Evolutionary conservation across 1,140 invertebrate species (phyloP).

Genomic region (Wasmannia auropunctata): DNA sequence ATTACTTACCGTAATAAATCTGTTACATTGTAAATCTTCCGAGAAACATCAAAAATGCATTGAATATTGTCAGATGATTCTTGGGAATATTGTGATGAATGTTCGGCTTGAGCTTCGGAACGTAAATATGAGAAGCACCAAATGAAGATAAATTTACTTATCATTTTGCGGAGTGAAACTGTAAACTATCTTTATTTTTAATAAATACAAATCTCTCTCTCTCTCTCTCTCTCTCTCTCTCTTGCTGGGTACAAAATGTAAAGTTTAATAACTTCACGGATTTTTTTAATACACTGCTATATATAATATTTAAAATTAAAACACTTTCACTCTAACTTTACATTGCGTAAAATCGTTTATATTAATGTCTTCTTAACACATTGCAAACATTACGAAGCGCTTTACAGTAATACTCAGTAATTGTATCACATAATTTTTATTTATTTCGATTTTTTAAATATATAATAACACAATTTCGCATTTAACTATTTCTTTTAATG

Average conservation of each 20-base stretch:
- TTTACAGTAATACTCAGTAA: background rate
- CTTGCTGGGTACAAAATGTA: background rate
- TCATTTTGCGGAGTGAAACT: background rate
- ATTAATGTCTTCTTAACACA: background rate
- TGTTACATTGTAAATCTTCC: slow-evolving; percentile 72
- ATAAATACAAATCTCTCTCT: background rate
- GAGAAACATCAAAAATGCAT: slow-evolving; percentile 64
- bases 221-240: too few relatives aligned
- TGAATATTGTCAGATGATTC: slow-evolving; percentile 39
- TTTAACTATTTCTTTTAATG: background rate
- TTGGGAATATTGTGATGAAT: background rate
- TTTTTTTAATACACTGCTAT: background rate
- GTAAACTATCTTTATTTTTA: background rate
- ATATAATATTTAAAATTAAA: slow-evolving; percentile 10
- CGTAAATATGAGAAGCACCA: slow-evolving; percentile 28
- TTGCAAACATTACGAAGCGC: background rate
- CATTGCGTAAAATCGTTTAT: background rate
- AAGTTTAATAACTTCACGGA: background rate
- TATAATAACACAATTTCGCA: background rate
- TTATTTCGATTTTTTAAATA: background rate
- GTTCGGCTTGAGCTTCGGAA: background rate
- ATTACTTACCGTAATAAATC: slow-evolving; percentile 79
- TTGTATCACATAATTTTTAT: background rate
- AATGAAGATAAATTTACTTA: slow-evolving; percentile 43
- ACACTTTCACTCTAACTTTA: background rate